Evolutionary conservation across 2,113 vertebrate species (phyloP).

Genomic region (Xiphophorus maculatus): DNA sequence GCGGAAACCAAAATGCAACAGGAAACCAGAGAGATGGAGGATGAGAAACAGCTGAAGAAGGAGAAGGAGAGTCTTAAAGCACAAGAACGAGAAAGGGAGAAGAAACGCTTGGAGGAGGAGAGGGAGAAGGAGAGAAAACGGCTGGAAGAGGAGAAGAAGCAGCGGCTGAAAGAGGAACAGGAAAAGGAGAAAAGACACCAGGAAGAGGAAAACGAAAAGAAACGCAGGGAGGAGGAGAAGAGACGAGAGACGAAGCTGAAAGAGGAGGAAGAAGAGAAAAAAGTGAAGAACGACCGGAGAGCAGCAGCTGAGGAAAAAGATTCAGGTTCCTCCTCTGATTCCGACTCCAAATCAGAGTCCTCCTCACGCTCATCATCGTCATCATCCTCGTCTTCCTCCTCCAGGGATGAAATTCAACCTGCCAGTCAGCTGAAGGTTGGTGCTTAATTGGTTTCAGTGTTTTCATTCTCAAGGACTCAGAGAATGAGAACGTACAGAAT

Average conservation of each 20-base stretch:
- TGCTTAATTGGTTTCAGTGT: slow-evolving; percentile 40
- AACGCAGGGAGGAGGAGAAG: slow-evolving; percentile 14
- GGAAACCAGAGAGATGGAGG: slow-evolving; percentile 31
- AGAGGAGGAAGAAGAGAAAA: slow-evolving; percentile 25
- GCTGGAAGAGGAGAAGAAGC: slow-evolving; percentile 1
- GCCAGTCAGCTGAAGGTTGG: slow-evolving; percentile 74
- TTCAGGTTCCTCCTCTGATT: slow-evolving; percentile 77
- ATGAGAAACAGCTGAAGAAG: slow-evolving; percentile 32
- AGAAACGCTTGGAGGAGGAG: slow-evolving; percentile 29
- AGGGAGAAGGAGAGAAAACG: slow-evolving; percentile 39
- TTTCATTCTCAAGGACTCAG: slow-evolving; percentile 1
- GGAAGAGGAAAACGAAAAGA: slow-evolving; percentile 38
- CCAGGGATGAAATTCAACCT: slow-evolving; percentile 48
- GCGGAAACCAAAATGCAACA: slow-evolving; percentile 40
- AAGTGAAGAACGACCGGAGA: slow-evolving; percentile 14
- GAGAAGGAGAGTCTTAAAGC: slow-evolving; percentile 3
- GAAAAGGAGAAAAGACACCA: slow-evolving; percentile 11
- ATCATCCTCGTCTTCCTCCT: slow-evolving; percentile 51
- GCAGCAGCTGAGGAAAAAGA: slow-evolving; percentile 43
- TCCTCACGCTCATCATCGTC: slow-evolving; percentile 71
- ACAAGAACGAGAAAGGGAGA: slow-evolving; percentile 18
- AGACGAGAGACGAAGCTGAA: neutral
- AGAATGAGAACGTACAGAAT: neutral
- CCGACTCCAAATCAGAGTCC: slow-evolving; percentile 75
- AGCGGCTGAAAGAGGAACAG: slow-evolving; percentile 15